Evolutionary conservation across 2,113 vertebrate species (phyloP).

Genomic region (Kryptolebias marmoratus): DNA sequence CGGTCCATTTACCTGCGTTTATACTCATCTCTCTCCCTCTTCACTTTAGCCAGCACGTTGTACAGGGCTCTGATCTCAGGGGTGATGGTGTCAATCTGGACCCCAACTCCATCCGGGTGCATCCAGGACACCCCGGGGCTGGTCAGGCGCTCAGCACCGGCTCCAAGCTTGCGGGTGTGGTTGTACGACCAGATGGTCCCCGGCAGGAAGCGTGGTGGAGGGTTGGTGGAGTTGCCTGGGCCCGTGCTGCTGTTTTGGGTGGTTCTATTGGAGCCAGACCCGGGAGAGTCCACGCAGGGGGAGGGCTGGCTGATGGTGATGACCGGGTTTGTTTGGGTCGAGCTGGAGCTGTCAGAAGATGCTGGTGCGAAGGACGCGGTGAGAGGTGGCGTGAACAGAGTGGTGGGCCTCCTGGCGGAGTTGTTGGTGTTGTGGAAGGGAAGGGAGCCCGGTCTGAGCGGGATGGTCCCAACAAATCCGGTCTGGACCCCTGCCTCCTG

Average conservation of each 20-base stretch:
- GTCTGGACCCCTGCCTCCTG: constrained; percentile 91
- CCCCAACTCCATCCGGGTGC: constrained; percentile 95
- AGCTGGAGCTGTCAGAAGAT: constrained; percentile 32
- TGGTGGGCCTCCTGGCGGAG: constrained; percentile 77
- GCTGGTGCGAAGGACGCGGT: constrained; percentile 64
- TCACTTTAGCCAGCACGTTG: constrained; percentile 97
- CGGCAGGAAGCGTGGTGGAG: constrained; percentile 85
- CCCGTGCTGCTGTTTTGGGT: constrained; percentile 36
- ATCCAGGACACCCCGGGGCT: constrained; percentile 93
- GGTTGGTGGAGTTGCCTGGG: constrained; percentile 63
- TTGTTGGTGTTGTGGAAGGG: constrained; percentile 82
- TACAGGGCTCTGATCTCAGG: constrained; percentile 98
- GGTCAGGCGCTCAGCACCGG: constrained; percentile 87
- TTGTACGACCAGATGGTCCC: constrained; percentile 97
- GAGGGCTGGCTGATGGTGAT: constrained; percentile 75
- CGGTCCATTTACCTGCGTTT: constrained; percentile 88
- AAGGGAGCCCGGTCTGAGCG: constrained; percentile 78
- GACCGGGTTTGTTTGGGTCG: constrained; percentile 59
- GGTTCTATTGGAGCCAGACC: constrained; percentile 51
- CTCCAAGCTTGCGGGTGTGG: constrained; percentile 87
- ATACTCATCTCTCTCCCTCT: constrained; percentile 95
- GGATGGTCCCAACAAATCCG: constrained; percentile 86
- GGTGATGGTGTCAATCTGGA: constrained; percentile 98
- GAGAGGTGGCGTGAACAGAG: constrained; percentile 68
- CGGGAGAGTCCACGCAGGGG: constrained; percentile 72